Evolutionary conservation across 2,888 invertebrate species (phyloP), one percentile per base, ranked within the genome.

Genomic region (Drosophila paracracens): DNA sequence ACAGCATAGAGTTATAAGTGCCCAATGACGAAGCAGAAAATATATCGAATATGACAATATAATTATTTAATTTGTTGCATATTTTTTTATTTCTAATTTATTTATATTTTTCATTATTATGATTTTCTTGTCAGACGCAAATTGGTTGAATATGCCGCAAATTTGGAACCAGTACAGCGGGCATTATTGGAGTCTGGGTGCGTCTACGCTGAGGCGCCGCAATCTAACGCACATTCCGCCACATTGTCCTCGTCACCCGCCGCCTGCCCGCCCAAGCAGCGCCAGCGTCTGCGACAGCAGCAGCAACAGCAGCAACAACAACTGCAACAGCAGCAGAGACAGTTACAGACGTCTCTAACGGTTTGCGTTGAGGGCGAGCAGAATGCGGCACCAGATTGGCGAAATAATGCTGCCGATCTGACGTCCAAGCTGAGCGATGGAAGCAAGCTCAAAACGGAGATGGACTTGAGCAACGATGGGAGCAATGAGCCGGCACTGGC

Each of bases 101-200:
- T 4, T 33, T 16, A 52, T 31, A n/a, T 35, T 4, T 25, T 35
- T 29, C 1, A 36, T 21, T 38, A n/a, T 38, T 33, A 11, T 51
- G 4, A 3, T 64, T 61, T 29, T 29, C 4, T 6, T 18, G 25
- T 6, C 50, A 91, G 91, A 4, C 89, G 91, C 40, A 92, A 91
- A 61, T 60, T 91, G 70, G 84, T 83, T n/a, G 90, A 92, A 36
- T 92, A 89, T 78, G 88, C 89, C 6, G 88, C 76, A 35, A 88
- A 89, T 10, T 69, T 91, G 77, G 91, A 91, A 60, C 82, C 91
- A 27, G 85, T 83, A 38, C 91, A 88, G 60, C 88, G 85, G 7
- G 76, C 85, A 2, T 92, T 85, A 33, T 73, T 91, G 72, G 91
- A 92, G 66, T 80, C 91, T 1, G 76, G 70, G 21, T 86, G 86